A percentile compares a stretch with the other conserved stretches of the same genome.
Conservation (phyloP, 2,797 vertebrate genomes). For the Pteronotus mesoamericanus region DNA sequence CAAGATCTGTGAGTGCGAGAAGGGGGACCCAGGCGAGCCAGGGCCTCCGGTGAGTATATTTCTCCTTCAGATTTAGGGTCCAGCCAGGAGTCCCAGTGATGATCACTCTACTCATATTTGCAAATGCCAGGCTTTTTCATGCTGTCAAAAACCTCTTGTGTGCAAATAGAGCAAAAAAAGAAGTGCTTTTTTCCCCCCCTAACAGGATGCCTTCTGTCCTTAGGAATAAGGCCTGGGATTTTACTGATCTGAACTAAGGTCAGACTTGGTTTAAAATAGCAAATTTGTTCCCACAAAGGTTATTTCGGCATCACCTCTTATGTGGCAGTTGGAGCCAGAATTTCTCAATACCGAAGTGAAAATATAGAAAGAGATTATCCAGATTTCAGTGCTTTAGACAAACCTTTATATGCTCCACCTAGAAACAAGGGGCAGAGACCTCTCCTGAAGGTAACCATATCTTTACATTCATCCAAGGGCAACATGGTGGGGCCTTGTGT, state of each 20-base stretch:
- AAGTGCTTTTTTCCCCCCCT: neutral
- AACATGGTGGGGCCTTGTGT: neutral
- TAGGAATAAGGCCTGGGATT: neutral
- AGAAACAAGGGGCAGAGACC: neutral
- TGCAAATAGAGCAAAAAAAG: neutral
- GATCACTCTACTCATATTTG: neutral
- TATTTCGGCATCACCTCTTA: neutral
- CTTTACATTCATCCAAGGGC: neutral
- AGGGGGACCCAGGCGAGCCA: conserved; percentile 84
- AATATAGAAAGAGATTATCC: neutral
- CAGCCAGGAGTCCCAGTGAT: neutral
- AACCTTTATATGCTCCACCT: neutral
- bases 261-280: neutral
- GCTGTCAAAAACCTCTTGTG: neutral
- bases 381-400: neutral
- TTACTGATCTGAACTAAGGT: neutral
- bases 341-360: conserved; percentile 6
- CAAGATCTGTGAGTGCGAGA: conserved; percentile 86
- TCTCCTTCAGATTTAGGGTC: neutral
- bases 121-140: neutral
- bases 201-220: neutral
- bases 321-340: neutral
- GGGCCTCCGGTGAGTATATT: conserved; percentile 87
- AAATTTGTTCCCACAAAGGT: neutral
- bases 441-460: neutral